Evolutionary conservation across 2,113 vertebrate genomes (phyloP).

Genomic region (Callaeas wilsoni): DNA sequence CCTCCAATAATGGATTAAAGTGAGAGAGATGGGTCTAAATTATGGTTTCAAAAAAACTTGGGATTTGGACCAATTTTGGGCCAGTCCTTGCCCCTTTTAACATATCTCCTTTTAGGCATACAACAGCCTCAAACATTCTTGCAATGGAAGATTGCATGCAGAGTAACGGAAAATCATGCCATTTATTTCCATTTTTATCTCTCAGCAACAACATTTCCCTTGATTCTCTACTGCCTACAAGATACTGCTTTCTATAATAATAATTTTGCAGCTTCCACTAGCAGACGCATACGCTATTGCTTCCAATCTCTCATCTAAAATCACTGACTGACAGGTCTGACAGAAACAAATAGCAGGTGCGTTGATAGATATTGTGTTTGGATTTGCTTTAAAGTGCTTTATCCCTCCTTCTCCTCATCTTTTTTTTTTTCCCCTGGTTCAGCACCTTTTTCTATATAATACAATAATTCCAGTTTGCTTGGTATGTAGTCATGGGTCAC

Average conservation of each 20-base stretch:
- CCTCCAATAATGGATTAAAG: not conserved
- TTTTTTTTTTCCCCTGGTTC: not conserved
- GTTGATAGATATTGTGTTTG: conserved; percentile 29
- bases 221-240: not conserved
- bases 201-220: not conserved
- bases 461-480: conserved; percentile 17
- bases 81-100: not conserved
- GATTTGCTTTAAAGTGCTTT: conserved; percentile 49
- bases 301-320: conserved; percentile 33
- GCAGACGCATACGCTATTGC: not conserved
- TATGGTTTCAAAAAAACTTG: not conserved
- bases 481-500: conserved; percentile 22
- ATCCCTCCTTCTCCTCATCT: not conserved
- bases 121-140: not conserved
- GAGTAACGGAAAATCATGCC: not conserved
- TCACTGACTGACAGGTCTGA: conserved; percentile 60
- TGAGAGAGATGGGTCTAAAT: not conserved
- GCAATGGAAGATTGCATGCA: not conserved
- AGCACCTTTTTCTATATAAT: conserved; percentile 46
- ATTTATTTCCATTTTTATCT: conserved; percentile 24
- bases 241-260: not conserved
- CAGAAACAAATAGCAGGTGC: conserved; percentile 60
- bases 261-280: conserved; percentile 5
- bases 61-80: not conserved
- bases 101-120: not conserved